Evolutionary conservation across 2,888 invertebrate species (phyloP).

Genomic region (Hofmannophila pseudospretella): DNA sequence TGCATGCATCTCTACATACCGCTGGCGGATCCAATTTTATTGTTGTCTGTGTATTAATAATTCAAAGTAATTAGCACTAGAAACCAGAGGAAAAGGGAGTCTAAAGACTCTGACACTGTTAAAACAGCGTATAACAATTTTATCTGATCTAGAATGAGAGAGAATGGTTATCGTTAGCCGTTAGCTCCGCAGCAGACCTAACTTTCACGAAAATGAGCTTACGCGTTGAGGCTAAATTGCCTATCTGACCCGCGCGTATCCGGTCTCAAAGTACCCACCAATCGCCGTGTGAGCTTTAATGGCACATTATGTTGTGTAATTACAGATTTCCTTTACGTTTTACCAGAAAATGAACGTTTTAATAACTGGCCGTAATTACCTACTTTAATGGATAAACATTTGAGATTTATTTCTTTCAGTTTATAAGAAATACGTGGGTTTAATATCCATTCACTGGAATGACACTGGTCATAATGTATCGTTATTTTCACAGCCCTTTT

Average conservation of each 20-base stretch:
- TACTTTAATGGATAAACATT: no score
- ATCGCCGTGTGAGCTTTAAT: neutral
- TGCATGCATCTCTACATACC: slow-evolving; percentile 13
- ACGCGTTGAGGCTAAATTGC: neutral
- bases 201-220: slow-evolving; percentile 8
- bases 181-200: slow-evolving; percentile 2
- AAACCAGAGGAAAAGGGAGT: neutral
- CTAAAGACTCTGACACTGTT: no score
- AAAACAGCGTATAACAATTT: neutral
- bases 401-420: no score
- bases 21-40: neutral
- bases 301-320: neutral
- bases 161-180: neutral
- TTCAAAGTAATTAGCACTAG: neutral
- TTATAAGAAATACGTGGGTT: no score
- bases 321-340: neutral
- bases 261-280: slow-evolving; percentile 1
- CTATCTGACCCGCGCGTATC: neutral
- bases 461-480: no score
- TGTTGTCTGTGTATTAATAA: neutral
- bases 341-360: neutral
- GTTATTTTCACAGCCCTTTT: no score
- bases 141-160: neutral
- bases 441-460: no score
- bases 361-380: neutral